phyloP scores from a whole-genome alignment of 2,888 invertebrate species.

The Therioaphis trifolii region DNA sequence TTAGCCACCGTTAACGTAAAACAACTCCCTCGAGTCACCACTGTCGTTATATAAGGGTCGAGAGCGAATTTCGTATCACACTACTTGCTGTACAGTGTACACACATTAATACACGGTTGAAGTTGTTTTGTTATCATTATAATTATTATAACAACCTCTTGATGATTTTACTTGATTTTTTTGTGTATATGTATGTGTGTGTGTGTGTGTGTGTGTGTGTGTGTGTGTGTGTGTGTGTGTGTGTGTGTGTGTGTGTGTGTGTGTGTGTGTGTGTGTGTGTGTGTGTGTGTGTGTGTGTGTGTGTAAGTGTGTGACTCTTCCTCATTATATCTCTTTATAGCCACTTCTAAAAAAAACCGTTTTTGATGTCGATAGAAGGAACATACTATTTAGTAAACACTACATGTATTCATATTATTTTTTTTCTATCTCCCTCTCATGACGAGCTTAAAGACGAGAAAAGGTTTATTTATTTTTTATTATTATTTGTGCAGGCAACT shows the following conservation, averaged over 20 bases:
- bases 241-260: no score
- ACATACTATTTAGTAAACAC: slow-evolving; percentile 2
- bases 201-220: no score
- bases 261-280: no score
- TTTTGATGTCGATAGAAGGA: neutral
- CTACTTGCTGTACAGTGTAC: no score
- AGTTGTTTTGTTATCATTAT: slow-evolving; percentile 6
- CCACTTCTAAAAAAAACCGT: no score
- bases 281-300: no score
- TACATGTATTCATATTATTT: neutral
- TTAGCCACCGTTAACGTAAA: no score
- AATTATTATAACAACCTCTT: slow-evolving; percentile 2
- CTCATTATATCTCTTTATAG: neutral
- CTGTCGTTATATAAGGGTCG: neutral
- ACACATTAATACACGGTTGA: neutral
- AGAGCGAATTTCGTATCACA: neutral
- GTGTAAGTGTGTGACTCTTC: neutral
- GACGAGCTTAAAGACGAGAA: neutral
- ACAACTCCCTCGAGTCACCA: neutral
- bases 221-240: no score
- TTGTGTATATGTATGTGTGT: neutral
- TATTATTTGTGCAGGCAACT: slow-evolving; percentile 33
- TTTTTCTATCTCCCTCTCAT: no score
- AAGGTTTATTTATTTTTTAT: neutral
- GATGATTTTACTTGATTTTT: neutral